Evolutionary conservation across 2,113 vertebrate species (phyloP).

Genomic region (Dipodomys stephensi): DNA sequence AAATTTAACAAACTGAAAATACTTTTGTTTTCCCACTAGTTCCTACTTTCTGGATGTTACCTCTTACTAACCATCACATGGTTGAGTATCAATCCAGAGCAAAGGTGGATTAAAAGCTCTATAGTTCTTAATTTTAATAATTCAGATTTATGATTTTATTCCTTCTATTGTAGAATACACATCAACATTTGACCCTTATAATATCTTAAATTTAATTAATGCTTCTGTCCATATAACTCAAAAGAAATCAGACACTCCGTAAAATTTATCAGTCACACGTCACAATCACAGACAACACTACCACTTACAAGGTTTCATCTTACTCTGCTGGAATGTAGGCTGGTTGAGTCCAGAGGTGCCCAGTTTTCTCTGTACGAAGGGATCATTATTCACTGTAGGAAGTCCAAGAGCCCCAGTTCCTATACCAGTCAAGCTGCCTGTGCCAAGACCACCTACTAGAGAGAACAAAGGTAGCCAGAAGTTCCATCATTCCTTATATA

Average conservation of each 20-base stretch:
- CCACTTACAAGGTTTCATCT: slow-evolving; percentile 98
- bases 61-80: not conserved
- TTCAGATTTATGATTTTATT: not conserved
- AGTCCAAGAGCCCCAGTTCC: slow-evolving; percentile 95
- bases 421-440: slow-evolving; percentile 94
- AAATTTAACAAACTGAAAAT: not conserved
- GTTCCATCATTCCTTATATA: slow-evolving; percentile 42
- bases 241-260: not conserved
- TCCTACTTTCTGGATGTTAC: not conserved
- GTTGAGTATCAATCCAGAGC: slow-evolving; percentile 6
- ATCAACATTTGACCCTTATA: not conserved
- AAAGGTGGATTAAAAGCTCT: not conserved
- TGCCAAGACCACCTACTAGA: slow-evolving; percentile 92
- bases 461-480: slow-evolving; percentile 71
- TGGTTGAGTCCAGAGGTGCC: slow-evolving; percentile 98
- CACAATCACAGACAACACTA: slow-evolving; percentile 95
- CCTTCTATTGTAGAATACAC: not conserved
- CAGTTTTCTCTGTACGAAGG: slow-evolving; percentile 97
- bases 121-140: slow-evolving; percentile 24
- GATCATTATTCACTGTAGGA: slow-evolving; percentile 94
- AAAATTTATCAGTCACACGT: slow-evolving; percentile 87
- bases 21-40: not conserved
- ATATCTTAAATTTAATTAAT: not conserved
- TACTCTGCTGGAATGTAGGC: slow-evolving; percentile 99
- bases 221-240: slow-evolving; percentile 1